These are phyloP conservation scores for Gallinago media DNA, from an alignment of 2,113 vertebrate genomes.

Conservation along the genomic window DNA sequence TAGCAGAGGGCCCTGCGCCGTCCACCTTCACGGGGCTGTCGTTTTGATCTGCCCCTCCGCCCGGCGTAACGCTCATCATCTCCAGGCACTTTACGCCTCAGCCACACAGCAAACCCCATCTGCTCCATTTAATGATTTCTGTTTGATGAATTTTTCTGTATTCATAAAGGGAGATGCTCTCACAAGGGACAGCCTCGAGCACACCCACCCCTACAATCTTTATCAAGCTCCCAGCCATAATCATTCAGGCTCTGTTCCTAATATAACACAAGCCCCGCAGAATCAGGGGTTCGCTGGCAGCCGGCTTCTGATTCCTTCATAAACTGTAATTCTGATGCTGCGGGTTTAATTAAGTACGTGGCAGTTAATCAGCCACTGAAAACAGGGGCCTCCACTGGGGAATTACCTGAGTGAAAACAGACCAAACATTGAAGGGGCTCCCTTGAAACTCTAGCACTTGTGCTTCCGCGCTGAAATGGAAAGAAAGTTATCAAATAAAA, in stretches of 20 bases:
- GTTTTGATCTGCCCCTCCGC: conserved; percentile 24
- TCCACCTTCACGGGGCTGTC: neutral
- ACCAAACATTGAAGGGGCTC: conserved; percentile 48
- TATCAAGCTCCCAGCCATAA: conserved; percentile 61
- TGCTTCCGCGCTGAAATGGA: conserved; percentile 49
- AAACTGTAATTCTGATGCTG: conserved; percentile 66
- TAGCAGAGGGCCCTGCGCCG: neutral
- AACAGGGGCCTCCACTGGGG: conserved; percentile 74
- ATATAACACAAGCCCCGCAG: conserved; percentile 47
- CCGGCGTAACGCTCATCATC: conserved; percentile 38
- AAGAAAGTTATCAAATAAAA: conserved; percentile 82
- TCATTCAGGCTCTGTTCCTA: conserved; percentile 58
- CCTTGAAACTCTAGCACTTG: conserved; percentile 52
- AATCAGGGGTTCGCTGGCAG: neutral
- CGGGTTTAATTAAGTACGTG: conserved; percentile 85
- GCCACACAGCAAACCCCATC: conserved; percentile 72
- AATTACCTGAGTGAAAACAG: conserved; percentile 61
- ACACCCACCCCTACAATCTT: conserved; percentile 72
- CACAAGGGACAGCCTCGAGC: conserved; percentile 72
- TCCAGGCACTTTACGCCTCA: conserved; percentile 29
- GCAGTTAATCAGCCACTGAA: conserved; percentile 85
- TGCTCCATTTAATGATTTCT: conserved; percentile 80
- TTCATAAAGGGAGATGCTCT: conserved; percentile 74
- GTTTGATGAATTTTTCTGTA: conserved; percentile 80
- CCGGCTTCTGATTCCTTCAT: conserved; percentile 51